Evolutionary conservation across 1,140 invertebrate species (phyloP).

Genomic region (Cherax destructor): DNA sequence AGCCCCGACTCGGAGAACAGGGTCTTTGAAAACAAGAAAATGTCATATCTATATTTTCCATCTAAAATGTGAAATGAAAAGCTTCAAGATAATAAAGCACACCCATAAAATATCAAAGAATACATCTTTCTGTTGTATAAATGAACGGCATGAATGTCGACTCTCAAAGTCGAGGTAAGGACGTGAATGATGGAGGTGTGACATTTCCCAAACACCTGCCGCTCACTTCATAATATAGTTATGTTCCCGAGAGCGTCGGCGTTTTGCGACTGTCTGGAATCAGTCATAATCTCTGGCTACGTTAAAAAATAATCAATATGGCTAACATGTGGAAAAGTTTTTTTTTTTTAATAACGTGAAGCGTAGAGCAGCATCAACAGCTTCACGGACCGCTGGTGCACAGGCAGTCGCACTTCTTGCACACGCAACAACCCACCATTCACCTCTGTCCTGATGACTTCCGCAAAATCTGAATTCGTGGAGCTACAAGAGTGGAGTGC

Average conservation of each 20-base stretch:
- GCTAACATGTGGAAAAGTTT: constrained; percentile 49
- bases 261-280: not conserved
- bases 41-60: not conserved
- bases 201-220: not conserved
- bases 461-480: too few relatives aligned
- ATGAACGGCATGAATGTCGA: not conserved
- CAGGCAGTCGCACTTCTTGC: too few relatives aligned
- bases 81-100: not conserved
- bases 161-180: not conserved
- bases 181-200: constrained; percentile 6
- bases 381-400: constrained; percentile 6
- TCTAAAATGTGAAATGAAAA: not conserved
- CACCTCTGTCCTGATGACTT: too few relatives aligned
- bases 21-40: not conserved
- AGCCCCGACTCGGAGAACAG: not conserved
- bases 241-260: not conserved
- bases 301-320: constrained; percentile 45
- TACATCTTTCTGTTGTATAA: not conserved
- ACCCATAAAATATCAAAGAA: not conserved
- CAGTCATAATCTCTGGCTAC: constrained; percentile 37
- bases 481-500: too few relatives aligned
- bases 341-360: constrained; percentile 20
- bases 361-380: constrained; percentile 18
- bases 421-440: too few relatives aligned
- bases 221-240: not conserved